Percentiles rank a stretch among this genome's conserved stretches.
Conservation (phyloP, 2,113 vertebrate genomes). For the Coracopsis vasa region DNA sequence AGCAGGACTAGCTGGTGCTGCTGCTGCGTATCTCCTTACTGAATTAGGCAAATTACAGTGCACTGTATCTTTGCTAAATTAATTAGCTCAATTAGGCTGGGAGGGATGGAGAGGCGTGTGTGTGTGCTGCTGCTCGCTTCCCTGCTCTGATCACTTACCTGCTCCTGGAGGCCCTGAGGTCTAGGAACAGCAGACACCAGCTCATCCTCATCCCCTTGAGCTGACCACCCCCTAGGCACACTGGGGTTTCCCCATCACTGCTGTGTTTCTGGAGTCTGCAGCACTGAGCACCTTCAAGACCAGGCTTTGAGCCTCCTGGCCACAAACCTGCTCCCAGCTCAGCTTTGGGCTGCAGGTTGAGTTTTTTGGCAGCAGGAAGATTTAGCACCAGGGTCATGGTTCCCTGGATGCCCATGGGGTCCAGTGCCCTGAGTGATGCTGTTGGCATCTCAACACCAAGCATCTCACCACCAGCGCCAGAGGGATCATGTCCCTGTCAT, state of each 20-base stretch:
- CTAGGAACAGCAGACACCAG: neutral
- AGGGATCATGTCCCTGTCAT: neutral
- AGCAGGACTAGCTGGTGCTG: neutral
- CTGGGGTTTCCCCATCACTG: fast-evolving
- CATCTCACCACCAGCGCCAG: fast-evolving
- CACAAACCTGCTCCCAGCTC: neutral
- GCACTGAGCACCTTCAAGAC: neutral
- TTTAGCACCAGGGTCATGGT: fast-evolving
- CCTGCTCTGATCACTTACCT: neutral
- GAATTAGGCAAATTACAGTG: conserved; percentile 31
- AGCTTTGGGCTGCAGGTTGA: neutral
- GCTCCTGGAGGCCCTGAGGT: neutral
- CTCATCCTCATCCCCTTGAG: neutral
- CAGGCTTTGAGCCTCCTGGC: neutral
- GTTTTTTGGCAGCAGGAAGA: neutral
- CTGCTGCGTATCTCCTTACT: neutral
- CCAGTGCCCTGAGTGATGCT: fast-evolving
- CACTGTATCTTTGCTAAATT: conserved; percentile 32
- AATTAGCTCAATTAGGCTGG: conserved; percentile 45
- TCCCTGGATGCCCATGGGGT: fast-evolving
- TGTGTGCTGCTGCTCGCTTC: neutral
- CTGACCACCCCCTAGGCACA: neutral
- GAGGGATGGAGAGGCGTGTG: neutral
- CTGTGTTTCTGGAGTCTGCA: fast-evolving
- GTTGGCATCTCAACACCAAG: fast-evolving